Conservation (phyloP, 2,113 vertebrate species). For the Rhynchomys soricoides region DNA sequence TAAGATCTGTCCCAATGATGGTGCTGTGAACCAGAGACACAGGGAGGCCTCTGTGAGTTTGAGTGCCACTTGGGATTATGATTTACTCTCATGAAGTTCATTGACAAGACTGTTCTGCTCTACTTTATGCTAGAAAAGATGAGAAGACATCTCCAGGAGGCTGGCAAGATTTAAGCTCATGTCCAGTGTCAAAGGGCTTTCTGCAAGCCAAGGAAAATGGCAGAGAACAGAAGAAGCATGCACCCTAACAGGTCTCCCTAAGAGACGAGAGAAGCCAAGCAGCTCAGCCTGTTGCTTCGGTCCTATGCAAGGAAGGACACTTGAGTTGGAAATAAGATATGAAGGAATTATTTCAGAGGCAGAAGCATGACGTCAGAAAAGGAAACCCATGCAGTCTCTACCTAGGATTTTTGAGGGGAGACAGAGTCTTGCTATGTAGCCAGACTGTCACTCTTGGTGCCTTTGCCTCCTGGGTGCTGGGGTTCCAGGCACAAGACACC, state of each 20-base stretch:
- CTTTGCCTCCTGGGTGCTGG: neutral
- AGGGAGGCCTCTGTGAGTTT: neutral
- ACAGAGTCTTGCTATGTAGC: neutral
- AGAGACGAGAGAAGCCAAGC: neutral
- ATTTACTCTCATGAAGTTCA: slow-evolving; percentile 20
- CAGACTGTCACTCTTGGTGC: neutral
- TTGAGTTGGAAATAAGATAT: neutral
- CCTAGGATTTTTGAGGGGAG: neutral
- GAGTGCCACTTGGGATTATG: slow-evolving; percentile 5
- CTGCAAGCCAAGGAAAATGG: slow-evolving; percentile 3
- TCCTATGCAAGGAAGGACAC: neutral
- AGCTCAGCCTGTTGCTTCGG: neutral
- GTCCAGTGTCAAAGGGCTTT: neutral
- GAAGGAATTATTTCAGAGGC: neutral
- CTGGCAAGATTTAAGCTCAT: slow-evolving; percentile 24
- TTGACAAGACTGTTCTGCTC: neutral
- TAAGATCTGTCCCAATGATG: slow-evolving; percentile 19
- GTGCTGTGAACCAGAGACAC: neutral
- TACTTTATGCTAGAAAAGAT: neutral
- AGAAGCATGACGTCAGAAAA: neutral
- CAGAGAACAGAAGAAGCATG: neutral
- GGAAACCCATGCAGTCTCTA: neutral
- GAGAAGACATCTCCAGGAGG: slow-evolving; percentile 7
- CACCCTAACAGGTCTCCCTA: neutral
- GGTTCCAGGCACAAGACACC: neutral